A percentile compares a stretch with the other conserved stretches of the same genome.
Conservation (phyloP, 2,888 invertebrate genomes). For the Diplolepis rosae region DNA sequence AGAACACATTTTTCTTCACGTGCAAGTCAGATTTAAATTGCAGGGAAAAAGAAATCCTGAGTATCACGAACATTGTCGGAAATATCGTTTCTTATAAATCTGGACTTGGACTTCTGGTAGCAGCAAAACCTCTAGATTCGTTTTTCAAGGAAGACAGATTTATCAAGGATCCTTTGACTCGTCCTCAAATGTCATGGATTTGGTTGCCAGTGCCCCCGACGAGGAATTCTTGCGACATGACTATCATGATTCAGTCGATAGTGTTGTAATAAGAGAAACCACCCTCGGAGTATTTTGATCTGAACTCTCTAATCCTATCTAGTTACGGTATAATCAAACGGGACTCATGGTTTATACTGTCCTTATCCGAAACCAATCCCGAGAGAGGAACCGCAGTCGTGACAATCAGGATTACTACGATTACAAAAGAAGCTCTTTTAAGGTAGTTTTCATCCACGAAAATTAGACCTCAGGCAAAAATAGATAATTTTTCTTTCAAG, state of each 20-base stretch:
- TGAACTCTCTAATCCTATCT: conserved; percentile 2
- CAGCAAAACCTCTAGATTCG: background rate
- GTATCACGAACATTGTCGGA: background rate
- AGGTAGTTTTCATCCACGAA: too few species aligned
- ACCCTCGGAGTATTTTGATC: background rate
- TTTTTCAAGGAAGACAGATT: background rate
- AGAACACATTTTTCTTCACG: too few species aligned
- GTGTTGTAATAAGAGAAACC: background rate
- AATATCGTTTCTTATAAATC: background rate
- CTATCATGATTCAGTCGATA: conserved; percentile 19
- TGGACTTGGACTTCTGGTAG: background rate
- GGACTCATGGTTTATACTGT: conserved; percentile 5
- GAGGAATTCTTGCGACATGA: conserved; percentile 5
- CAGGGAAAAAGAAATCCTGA: background rate
- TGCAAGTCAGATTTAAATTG: too few species aligned
- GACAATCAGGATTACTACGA: conserved; percentile 39
- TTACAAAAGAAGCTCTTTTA: conserved; percentile 30
- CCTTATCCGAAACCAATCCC: conserved; percentile 16
- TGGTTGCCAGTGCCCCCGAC: background rate
- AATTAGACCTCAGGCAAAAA: too few species aligned
- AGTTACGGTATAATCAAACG: background rate
- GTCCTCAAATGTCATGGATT: conserved; percentile 7
- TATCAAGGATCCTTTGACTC: background rate
- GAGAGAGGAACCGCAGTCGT: conserved; percentile 7
- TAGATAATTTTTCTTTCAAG: too few species aligned